These are phyloP conservation scores for Heterodera filipjevi DNA, from an alignment of 2,888 invertebrate genomes.

Conservation along the genomic window DNA sequence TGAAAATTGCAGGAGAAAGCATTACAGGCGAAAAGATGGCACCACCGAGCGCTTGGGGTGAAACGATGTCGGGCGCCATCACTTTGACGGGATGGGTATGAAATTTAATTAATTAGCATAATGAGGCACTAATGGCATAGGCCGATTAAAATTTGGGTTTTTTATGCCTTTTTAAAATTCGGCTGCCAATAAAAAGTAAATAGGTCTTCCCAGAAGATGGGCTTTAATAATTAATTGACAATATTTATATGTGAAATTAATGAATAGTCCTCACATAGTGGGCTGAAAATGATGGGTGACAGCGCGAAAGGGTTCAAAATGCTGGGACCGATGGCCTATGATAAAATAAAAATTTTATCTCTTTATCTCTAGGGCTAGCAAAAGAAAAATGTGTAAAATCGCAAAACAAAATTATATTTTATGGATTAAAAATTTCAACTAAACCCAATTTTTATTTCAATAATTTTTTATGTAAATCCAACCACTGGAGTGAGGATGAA, in stretches of 20 bases:
- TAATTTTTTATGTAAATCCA: no score
- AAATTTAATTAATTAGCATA: neutral
- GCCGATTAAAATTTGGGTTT: no score
- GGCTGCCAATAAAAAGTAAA: no score
- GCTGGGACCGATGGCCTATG: conserved; percentile 45
- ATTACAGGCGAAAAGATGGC: conserved; percentile 54
- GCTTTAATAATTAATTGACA: no score
- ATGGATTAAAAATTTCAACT: conserved; percentile 43
- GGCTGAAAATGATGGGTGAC: conserved; percentile 50
- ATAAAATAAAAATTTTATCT: conserved; percentile 33
- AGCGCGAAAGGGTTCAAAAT: conserved; percentile 59
- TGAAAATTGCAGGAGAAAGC: conserved; percentile 52
- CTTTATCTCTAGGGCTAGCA: neutral
- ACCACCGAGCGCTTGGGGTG: conserved; percentile 46
- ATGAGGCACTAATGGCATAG: neutral
- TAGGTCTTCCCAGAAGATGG: no score
- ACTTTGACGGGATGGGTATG: conserved; percentile 37
- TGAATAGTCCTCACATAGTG: conserved; percentile 25
- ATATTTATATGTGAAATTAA: no score
- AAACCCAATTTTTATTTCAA: no score
- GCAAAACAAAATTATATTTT: neutral
- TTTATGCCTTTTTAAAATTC: no score
- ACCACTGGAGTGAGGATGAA: conserved; percentile 51
- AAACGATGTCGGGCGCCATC: conserved; percentile 40
- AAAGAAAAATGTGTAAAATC: neutral